Evolutionary conservation across 2,888 invertebrate species (phyloP).

Genomic region (Pheosia tremula): DNA sequence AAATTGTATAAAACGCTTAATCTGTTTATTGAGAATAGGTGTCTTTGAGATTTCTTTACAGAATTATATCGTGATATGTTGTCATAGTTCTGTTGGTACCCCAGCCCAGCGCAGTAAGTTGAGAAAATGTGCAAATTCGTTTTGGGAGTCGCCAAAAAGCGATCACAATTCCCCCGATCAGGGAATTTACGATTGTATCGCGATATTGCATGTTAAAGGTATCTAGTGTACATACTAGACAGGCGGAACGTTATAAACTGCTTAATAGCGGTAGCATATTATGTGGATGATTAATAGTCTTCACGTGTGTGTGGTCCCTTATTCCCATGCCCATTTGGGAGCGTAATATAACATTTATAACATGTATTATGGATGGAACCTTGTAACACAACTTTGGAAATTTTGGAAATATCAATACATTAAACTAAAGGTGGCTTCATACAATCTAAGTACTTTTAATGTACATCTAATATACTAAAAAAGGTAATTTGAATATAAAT

Average conservation of each 20-base stretch:
- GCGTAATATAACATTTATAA: not conserved
- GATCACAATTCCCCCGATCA: not conserved
- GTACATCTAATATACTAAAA: no score
- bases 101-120: no score
- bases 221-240: not conserved
- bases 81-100: no score
- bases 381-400: not conserved
- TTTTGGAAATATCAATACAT: not conserved
- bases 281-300: slow-evolving; percentile 8
- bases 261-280: slow-evolving; percentile 7
- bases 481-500: no score
- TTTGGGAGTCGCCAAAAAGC: not conserved
- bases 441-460: no score
- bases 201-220: not conserved
- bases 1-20: no score
- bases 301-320: slow-evolving; percentile 2
- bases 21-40: no score
- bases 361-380: not conserved
- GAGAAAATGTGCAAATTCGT: no score
- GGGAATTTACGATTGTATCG: not conserved
- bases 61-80: no score
- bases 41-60: no score
- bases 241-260: slow-evolving; percentile 9
- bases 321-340: slow-evolving; percentile 2
- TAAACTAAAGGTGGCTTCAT: not conserved